A percentile compares a stretch with the other conserved stretches of the same genome.
Evolutionary conservation across 37 sponge, comb jelly and placozoan genomes (phyloP).

Genomic region (Geodia barretti): DNA sequence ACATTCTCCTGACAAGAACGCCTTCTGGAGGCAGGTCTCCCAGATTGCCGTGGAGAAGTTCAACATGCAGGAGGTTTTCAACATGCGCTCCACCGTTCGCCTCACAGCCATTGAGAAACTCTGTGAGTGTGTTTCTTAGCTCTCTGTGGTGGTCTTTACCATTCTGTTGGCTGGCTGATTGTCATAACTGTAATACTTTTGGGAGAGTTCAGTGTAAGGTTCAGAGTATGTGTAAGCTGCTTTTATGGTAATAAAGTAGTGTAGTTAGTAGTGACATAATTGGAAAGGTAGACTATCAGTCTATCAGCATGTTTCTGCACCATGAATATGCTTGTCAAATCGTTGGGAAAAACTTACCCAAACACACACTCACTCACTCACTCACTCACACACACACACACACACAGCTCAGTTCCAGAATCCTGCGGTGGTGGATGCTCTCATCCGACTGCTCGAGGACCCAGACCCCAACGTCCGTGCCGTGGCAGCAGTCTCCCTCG

Average conservation of each 20-base stretch:
- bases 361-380: conserved; percentile 19
- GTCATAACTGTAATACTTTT: too few species aligned
- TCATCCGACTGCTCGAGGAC: conserved; percentile 76
- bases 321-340: too few species aligned
- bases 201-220: too few species aligned
- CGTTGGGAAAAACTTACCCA: neutral
- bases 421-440: conserved; percentile 88
- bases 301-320: too few species aligned
- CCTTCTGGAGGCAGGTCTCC: conserved; percentile 64
- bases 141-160: too few species aligned
- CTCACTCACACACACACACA: conserved; percentile 1
- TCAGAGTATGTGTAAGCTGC: too few species aligned
- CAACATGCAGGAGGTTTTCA: conserved; percentile 95
- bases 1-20: conserved; percentile 48
- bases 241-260: too few species aligned
- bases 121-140: conserved; percentile 42
- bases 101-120: conserved; percentile 92
- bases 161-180: too few species aligned
- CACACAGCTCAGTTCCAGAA: conserved; percentile 81
- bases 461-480: conserved; percentile 94
- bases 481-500: conserved; percentile 95
- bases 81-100: conserved; percentile 89
- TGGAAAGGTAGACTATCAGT: too few species aligned
- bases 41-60: conserved; percentile 78
- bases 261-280: too few species aligned